phyloP scores from a whole-genome alignment of 1,140 invertebrate genomes.

The Microplitis demolitor region DNA sequence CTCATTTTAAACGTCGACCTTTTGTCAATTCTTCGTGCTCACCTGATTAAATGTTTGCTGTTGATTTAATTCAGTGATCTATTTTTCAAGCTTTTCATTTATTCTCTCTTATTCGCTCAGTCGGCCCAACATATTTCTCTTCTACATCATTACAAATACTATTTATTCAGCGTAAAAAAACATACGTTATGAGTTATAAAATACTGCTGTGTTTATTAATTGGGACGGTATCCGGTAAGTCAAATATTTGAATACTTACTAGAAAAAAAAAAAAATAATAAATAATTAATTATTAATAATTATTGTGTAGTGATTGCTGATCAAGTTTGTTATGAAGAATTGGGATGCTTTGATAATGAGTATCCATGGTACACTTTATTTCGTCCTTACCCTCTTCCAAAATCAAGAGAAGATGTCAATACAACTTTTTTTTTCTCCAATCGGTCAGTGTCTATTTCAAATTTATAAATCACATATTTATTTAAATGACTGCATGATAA shows the following conservation, averaged over 20 bases:
- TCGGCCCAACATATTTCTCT: not conserved
- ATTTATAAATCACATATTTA: no score
- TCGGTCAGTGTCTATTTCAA: constrained; percentile 19
- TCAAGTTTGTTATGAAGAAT: constrained; percentile 26
- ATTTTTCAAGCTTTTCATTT: not conserved
- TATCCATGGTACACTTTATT: constrained; percentile 36
- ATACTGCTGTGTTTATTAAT: not conserved
- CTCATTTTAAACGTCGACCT: not conserved
- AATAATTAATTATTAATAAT: not conserved
- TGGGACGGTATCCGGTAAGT: not conserved
- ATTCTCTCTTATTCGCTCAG: not conserved
- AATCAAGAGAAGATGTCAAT: constrained; percentile 28
- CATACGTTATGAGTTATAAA: not conserved
- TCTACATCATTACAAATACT: not conserved
- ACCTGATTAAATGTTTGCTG: not conserved
- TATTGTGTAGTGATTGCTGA: not conserved
- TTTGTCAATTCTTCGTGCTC: not conserved
- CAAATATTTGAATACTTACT: not conserved
- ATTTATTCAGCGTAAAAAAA: not conserved
- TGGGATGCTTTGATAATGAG: constrained; percentile 35
- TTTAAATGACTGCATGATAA: no score
- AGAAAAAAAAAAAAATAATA: not conserved
- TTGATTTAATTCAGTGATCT: not conserved
- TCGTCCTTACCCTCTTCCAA: constrained; percentile 29
- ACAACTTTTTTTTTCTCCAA: constrained; percentile 35